These are phyloP conservation scores for Sclerodermus sp. DNA, from an alignment of 2,888 invertebrate species.

Conservation along the genomic window DNA sequence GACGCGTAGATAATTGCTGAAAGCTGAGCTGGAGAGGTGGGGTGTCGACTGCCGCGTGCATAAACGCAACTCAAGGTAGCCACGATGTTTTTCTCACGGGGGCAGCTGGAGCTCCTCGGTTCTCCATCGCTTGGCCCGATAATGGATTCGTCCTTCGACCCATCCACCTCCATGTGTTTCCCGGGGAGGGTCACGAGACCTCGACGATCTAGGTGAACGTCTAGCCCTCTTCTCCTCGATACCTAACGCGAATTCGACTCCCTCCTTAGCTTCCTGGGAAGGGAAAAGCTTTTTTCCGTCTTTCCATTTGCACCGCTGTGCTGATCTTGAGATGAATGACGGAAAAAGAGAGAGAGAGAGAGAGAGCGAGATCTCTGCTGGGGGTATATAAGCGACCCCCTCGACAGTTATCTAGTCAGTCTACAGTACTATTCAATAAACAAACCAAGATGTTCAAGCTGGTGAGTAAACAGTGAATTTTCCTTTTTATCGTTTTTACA, in stretches of 20 bases:
- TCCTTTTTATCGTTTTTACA: too few species aligned
- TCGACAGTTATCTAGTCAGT: slow-evolving; percentile 35
- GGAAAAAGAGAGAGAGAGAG: not conserved
- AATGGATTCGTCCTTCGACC: slow-evolving; percentile 43
- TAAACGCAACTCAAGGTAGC: slow-evolving; percentile 18
- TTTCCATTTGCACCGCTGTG: slow-evolving; percentile 4
- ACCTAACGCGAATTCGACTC: not conserved
- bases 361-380: slow-evolving; percentile 7
- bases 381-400: slow-evolving; percentile 41
- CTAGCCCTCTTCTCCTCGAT: slow-evolving; percentile 12
- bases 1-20: slow-evolving; percentile 25
- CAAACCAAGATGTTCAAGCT: slow-evolving; percentile 64
- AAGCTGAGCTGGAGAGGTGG: slow-evolving; percentile 10
- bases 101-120: slow-evolving; percentile 17
- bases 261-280: slow-evolving; percentile 9
- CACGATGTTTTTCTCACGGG: slow-evolving; percentile 39
- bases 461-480: slow-evolving; percentile 58
- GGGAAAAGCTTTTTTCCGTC: slow-evolving; percentile 18
- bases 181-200: slow-evolving; percentile 9
- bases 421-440: slow-evolving; percentile 33
- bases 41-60: slow-evolving; percentile 10
- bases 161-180: slow-evolving; percentile 20
- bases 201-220: slow-evolving; percentile 17
- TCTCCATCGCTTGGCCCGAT: slow-evolving; percentile 20
- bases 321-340: slow-evolving; percentile 5